These are phyloP conservation scores for Aphaenogaster floridana DNA, from an alignment of 1,140 invertebrate genomes.

Conservation along the genomic window DNA sequence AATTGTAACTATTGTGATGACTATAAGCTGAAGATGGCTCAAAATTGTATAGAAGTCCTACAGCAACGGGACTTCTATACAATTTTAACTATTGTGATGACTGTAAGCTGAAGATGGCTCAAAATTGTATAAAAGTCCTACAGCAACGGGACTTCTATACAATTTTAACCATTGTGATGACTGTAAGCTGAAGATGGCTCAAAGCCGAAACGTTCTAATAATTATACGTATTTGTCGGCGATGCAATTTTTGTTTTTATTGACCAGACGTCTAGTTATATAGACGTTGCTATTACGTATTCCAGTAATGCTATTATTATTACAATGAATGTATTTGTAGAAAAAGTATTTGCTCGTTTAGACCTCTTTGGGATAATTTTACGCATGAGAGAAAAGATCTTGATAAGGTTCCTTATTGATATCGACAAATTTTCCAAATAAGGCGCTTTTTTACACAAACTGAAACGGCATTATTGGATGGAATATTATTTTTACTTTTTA, in stretches of 20 bases:
- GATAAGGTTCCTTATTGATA: not conserved
- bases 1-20: no score
- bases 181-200: no score
- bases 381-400: not conserved
- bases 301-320: not conserved
- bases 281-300: not conserved
- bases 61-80: no score
- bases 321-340: not conserved
- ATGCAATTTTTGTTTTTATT: conserved; percentile 25
- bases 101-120: no score
- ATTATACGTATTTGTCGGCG: not conserved
- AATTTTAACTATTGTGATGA: no score
- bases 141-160: no score
- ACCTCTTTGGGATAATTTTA: not conserved
- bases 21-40: no score
- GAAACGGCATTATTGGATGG: not conserved
- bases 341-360: not conserved
- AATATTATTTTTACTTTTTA: conserved; percentile 34
- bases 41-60: no score
- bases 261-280: not conserved
- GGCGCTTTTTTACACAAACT: not conserved
- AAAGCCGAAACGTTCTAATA: no score
- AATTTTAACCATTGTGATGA: no score
- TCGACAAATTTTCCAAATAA: not conserved
- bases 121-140: no score